Evolutionary conservation across 1,140 invertebrate genomes (phyloP), one percentile per base, ranked within the genome.

Genomic region (Drosophila sechellia): DNA sequence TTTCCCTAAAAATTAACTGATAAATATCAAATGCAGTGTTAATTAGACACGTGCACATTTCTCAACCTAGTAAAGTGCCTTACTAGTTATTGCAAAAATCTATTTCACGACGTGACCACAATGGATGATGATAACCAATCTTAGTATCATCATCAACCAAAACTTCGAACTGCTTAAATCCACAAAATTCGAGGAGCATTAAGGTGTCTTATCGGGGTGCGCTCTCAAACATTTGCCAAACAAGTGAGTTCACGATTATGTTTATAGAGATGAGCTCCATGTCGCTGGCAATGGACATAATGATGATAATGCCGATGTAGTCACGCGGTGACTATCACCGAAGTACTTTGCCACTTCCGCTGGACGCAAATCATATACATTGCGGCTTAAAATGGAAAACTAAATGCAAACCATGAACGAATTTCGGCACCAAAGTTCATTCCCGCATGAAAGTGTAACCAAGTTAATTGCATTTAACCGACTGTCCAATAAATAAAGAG

Each of bases 391-490:
- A 57, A 6, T 22, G 5, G 27, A 22, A 61, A 34, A 54, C 52
- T 22, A 12, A 34, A 45, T 27, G 15, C 12, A 3, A 61, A 70
- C 37, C 54, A 37, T 11, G 37, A 70, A 68, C 37, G 35, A 53
- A 61, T 52, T 60, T 25, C 20, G 22, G 5, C 12, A 15, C 4
- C 56, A 20, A 61, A 43, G 31, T 27, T 4, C 13, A 25, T 4
- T 37, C 66, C 68, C 66, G 35, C 66, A 56, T 69, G 27, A 69
- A 69, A 70, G 61, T 69, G 35, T 55, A 55, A 55, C 63, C 48
- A 70, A 69, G 52, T 57, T 70, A 64, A 74, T 74, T 64, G 43
- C 50, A 50, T 74, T 74, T 74, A 74, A 74, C 59, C 55, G 55
- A 49, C 17, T 55, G 42, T 54, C 20, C 46, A 48, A 34, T 31